These are phyloP conservation scores for Aleadryas rufinucha DNA, from an alignment of 2,113 vertebrate genomes.

Conservation along the genomic window DNA sequence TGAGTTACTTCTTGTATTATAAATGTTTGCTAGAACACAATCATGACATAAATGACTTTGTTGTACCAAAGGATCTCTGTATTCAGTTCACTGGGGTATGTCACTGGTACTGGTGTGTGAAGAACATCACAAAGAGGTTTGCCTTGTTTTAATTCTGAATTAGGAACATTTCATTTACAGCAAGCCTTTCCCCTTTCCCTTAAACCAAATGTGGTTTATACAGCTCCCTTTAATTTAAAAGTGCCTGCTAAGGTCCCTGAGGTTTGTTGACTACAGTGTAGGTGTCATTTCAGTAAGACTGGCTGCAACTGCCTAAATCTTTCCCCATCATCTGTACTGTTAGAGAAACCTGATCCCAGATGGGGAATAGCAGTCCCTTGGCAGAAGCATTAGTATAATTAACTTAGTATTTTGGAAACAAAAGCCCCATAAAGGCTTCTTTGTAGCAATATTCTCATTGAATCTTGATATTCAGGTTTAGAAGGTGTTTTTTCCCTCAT, in stretches of 20 bases:
- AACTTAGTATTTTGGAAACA: not conserved
- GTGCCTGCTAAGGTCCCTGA: not conserved
- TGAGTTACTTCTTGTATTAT: not conserved
- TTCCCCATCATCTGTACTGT: not conserved
- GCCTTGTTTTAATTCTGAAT: not conserved
- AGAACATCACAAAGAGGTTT: not conserved
- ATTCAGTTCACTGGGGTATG: not conserved
- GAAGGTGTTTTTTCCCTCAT: rapidly evolving
- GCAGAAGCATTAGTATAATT: not conserved
- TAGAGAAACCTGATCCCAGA: not conserved
- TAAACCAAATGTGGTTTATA: not conserved
- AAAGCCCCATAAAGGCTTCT: not conserved
- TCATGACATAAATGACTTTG: not conserved
- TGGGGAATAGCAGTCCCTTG: not conserved
- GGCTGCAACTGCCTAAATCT: not conserved
- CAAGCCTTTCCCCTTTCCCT: not conserved
- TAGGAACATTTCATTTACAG: not conserved
- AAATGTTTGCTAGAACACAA: not conserved
- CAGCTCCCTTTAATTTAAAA: not conserved
- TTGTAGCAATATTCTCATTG: not conserved
- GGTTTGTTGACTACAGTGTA: not conserved
- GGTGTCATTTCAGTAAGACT: not conserved
- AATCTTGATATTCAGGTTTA: not conserved
- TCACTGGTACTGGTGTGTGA: not conserved
- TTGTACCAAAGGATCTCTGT: not conserved